Evolutionary conservation across 2,888 invertebrate species (phyloP).

Genomic region (Torymus tubicola): DNA sequence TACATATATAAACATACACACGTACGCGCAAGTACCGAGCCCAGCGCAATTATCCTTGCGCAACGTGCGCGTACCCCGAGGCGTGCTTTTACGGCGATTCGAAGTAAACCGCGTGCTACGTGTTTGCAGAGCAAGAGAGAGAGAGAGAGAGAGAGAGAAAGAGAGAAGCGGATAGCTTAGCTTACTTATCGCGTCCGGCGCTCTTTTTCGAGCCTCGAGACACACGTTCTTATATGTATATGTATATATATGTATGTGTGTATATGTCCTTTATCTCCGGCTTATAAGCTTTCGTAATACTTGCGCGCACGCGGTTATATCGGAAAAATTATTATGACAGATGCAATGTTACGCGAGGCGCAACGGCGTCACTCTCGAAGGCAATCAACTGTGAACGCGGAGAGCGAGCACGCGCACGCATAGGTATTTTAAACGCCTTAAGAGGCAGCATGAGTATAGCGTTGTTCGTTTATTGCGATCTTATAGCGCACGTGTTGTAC

Average conservation of each 20-base stretch:
- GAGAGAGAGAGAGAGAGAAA: conserved; percentile 2
- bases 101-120: conserved; percentile 51
- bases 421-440: background rate
- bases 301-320: conserved; percentile 11
- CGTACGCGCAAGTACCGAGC: background rate
- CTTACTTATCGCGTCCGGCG: conserved; percentile 37
- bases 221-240: background rate
- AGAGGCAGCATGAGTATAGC: too few relatives aligned
- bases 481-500: background rate
- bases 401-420: background rate
- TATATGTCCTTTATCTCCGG: too few relatives aligned
- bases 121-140: background rate
- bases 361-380: conserved; percentile 40
- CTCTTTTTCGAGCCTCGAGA: conserved; percentile 36
- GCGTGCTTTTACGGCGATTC: conserved; percentile 35
- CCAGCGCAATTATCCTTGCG: conserved; percentile 46
- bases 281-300: conserved; percentile 35
- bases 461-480: too few relatives aligned
- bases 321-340: conserved; percentile 57
- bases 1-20: too few relatives aligned
- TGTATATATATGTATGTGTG: too few relatives aligned
- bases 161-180: conserved; percentile 28
- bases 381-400: conserved; percentile 40
- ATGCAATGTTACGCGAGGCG: conserved; percentile 39
- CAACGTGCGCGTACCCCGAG: conserved; percentile 25